phyloP scores from a whole-genome alignment of 2,113 vertebrate species.

The Suncus etruscus region DNA sequence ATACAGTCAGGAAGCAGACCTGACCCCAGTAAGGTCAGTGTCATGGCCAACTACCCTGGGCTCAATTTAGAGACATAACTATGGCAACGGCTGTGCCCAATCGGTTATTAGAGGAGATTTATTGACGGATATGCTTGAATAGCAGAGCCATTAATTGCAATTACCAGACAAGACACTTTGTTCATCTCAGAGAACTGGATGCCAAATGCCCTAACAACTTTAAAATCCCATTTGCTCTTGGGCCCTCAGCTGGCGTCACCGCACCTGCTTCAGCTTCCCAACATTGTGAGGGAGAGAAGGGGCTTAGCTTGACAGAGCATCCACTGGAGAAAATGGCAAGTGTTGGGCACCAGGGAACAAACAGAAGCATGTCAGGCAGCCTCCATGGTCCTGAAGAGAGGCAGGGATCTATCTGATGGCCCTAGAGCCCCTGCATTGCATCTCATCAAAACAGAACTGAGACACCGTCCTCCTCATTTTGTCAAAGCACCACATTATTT shows the following conservation, averaged over 20 bases:
- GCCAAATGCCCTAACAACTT: constrained; percentile 80
- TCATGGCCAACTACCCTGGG: constrained; percentile 75
- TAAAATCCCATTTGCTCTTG: constrained; percentile 73
- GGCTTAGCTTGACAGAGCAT: neutral
- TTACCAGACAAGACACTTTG: constrained; percentile 81
- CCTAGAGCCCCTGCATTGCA: neutral
- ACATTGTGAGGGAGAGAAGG: neutral
- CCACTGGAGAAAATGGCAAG: neutral
- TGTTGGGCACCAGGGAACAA: neutral
- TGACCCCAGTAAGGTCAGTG: constrained; percentile 74
- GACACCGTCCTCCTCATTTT: neutral
- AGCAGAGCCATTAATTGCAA: constrained; percentile 79
- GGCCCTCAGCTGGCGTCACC: constrained; percentile 59
- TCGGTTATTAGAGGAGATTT: constrained; percentile 80
- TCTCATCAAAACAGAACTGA: neutral
- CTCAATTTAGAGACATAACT: constrained; percentile 77
- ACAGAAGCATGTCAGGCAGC: neutral
- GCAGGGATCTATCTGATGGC: neutral
- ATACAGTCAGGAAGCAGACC: constrained; percentile 76
- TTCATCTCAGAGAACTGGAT: constrained; percentile 71
- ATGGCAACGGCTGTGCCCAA: constrained; percentile 73
- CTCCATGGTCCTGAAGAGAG: neutral
- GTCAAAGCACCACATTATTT: neutral
- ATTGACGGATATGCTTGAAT: constrained; percentile 81
- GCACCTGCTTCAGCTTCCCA: constrained; percentile 57